phyloP scores from a whole-genome alignment of 2,888 invertebrate species.

The Acleris emargana region DNA sequence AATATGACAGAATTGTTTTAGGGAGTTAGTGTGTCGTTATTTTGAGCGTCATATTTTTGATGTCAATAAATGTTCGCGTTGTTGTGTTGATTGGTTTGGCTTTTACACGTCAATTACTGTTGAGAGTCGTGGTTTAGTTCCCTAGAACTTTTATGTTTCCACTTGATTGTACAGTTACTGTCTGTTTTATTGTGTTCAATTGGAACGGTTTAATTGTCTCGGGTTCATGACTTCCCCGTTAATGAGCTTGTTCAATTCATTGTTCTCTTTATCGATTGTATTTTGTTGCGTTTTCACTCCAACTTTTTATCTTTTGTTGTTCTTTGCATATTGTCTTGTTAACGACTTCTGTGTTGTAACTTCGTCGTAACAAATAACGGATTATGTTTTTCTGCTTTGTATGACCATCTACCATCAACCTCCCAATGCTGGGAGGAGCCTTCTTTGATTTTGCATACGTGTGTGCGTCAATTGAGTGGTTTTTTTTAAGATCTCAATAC shows the following conservation, averaged over 20 bases:
- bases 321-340: background rate
- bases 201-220: slow-evolving; percentile 9
- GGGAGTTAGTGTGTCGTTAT: slow-evolving; percentile 19
- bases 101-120: slow-evolving; percentile 16
- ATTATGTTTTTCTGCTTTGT: background rate
- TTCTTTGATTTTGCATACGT: too few species aligned
- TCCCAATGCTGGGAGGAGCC: too few species aligned
- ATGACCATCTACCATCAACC: too few species aligned
- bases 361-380: background rate
- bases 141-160: background rate
- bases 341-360: background rate
- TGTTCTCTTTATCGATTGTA: slow-evolving; percentile 9
- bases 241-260: slow-evolving; percentile 27
- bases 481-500: too few species aligned
- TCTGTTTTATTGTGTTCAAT: slow-evolving; percentile 13
- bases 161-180: slow-evolving; percentile 1
- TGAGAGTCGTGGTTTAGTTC: background rate
- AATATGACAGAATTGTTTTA: slow-evolving; percentile 28
- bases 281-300: slow-evolving; percentile 24
- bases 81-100: slow-evolving; percentile 9
- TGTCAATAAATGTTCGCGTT: slow-evolving; percentile 6
- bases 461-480: too few species aligned
- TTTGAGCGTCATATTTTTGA: slow-evolving; percentile 17
- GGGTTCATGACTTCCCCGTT: slow-evolving; percentile 28
- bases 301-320: slow-evolving; percentile 24